A percentile compares a stretch with the other conserved stretches of the same genome.
These are phyloP conservation scores for Meganola albula DNA, from an alignment of 2,888 invertebrate species.

Conservation along the genomic window DNA sequence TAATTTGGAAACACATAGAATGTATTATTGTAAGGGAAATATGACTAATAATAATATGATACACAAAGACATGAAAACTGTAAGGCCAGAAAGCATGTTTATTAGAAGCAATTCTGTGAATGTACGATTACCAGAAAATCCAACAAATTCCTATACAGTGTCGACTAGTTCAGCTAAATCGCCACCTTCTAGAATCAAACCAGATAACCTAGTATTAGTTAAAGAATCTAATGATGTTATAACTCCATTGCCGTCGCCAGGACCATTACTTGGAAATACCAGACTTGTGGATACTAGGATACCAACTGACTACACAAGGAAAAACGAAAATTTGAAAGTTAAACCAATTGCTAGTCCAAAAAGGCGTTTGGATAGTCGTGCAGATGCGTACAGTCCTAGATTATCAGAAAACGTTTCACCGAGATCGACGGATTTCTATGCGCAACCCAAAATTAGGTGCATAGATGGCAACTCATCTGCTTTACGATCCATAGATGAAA, in stretches of 20 bases:
- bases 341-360: slow-evolving; percentile 60
- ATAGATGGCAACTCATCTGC: slow-evolving; percentile 66
- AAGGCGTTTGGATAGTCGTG: slow-evolving; percentile 57
- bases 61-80: slow-evolving; percentile 54
- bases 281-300: slow-evolving; percentile 82
- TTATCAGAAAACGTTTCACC: slow-evolving; percentile 61
- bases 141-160: slow-evolving; percentile 54
- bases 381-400: slow-evolving; percentile 62
- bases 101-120: slow-evolving; percentile 79
- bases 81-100: slow-evolving; percentile 67
- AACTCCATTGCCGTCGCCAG: slow-evolving; percentile 87
- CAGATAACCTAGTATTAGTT: slow-evolving; percentile 75
- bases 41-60: slow-evolving; percentile 38
- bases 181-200: slow-evolving; percentile 62
- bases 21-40: slow-evolving; percentile 86
- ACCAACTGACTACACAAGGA: slow-evolving; percentile 61
- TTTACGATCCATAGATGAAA: slow-evolving; percentile 76
- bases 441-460: slow-evolving; percentile 71
- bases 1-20: slow-evolving; percentile 87
- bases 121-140: slow-evolving; percentile 74
- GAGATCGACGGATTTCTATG: slow-evolving; percentile 58
- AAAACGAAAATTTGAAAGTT: slow-evolving; percentile 52
- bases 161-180: slow-evolving; percentile 50
- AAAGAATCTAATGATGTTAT: slow-evolving; percentile 71
- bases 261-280: slow-evolving; percentile 89